Percentiles rank a stretch among this genome's conserved stretches.
Conservation (phyloP, 2,797 vertebrate genomes). For the Phataginus tricuspis region DNA sequence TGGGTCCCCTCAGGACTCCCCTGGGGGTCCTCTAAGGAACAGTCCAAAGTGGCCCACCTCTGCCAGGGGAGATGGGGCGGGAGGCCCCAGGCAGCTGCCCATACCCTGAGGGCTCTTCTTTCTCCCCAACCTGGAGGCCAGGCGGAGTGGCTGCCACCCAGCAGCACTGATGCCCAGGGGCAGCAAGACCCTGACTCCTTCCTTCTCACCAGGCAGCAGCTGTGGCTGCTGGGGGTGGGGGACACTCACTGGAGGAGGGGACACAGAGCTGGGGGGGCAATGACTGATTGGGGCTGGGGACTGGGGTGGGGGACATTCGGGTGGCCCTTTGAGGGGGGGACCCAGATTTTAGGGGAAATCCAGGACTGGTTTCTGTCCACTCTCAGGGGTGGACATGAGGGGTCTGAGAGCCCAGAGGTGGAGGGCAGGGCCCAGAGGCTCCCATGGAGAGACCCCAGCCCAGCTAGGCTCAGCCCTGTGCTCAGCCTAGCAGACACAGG, state of each 20-base stretch:
- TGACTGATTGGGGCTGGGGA: not conserved
- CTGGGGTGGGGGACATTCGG: not conserved
- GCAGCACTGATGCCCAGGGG: too few species aligned
- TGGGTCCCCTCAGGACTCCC: not conserved
- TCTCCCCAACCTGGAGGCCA: too few species aligned
- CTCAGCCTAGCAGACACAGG: not conserved
- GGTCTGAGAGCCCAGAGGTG: not conserved
- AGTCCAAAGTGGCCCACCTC: not conserved
- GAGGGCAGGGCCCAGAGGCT: not conserved
- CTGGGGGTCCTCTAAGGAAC: not conserved
- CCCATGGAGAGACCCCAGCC: not conserved
- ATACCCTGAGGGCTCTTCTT: not conserved
- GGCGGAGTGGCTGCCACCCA: fast-evolving
- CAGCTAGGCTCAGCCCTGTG: not conserved
- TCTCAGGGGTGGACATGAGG: not conserved
- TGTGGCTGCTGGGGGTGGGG: fast-evolving
- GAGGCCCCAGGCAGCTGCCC: fast-evolving
- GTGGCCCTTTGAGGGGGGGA: not conserved
- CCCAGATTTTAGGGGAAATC: not conserved
- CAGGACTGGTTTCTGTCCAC: not conserved
- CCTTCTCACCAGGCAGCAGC: not conserved
- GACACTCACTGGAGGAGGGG: too few species aligned
- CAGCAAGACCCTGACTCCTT: too few species aligned
- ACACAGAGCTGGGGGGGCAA: not conserved
- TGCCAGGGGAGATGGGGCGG: not conserved